A percentile compares a stretch with the other conserved stretches of the same genome.
Evolutionary conservation across 2,113 vertebrate genomes (phyloP).

Genomic region (Eublepharis macularius): DNA sequence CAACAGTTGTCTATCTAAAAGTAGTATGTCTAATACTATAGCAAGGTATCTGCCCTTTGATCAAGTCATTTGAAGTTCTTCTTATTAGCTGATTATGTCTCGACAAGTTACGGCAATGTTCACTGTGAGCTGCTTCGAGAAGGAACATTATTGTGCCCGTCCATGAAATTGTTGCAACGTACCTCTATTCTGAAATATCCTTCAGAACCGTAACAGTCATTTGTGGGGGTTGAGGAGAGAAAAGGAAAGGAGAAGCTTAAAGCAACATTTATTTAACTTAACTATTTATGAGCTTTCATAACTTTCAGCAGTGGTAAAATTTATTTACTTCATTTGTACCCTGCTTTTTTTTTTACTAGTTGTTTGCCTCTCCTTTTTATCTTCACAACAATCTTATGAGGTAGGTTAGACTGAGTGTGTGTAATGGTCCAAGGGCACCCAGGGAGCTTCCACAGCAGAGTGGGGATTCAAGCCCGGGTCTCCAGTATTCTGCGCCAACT

Average conservation of each 20-base stretch:
- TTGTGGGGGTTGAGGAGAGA: background rate
- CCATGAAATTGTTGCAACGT: background rate
- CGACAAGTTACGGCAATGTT: background rate
- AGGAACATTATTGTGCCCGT: background rate
- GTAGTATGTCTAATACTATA: conserved; percentile 31
- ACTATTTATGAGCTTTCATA: background rate
- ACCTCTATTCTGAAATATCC: background rate
- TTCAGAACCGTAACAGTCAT: background rate
- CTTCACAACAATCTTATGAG: too few species aligned
- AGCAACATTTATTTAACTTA: background rate
- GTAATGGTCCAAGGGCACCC: too few species aligned
- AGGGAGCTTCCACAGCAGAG: too few species aligned
- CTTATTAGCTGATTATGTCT: conserved; percentile 15
- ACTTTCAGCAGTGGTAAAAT: background rate
- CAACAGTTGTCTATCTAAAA: conserved; percentile 41
- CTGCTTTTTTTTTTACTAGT: background rate
- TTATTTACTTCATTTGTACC: background rate
- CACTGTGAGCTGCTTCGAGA: conserved; percentile 2
- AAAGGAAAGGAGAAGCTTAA: background rate
- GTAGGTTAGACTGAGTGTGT: too few species aligned
- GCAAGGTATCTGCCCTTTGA: conserved; percentile 21
- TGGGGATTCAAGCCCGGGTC: too few species aligned
- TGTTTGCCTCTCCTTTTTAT: background rate
- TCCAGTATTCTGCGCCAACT: too few species aligned
- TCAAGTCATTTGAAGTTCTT: background rate